A percentile compares a stretch with the other conserved stretches of the same genome.
phyloP scores from a whole-genome alignment of 2,113 vertebrate genomes.

The Oenanthe melanoleuca region DNA sequence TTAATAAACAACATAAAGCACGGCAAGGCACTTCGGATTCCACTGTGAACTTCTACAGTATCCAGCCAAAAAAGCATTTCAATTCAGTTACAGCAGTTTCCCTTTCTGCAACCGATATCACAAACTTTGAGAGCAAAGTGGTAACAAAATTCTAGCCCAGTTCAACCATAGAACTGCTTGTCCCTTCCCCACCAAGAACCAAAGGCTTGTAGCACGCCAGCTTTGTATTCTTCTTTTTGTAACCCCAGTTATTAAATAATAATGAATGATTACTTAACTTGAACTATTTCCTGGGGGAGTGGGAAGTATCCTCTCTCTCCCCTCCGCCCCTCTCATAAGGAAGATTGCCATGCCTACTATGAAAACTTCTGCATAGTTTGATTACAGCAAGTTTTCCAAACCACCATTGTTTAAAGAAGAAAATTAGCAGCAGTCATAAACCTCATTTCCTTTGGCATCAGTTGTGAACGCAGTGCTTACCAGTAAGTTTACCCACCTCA shows the following conservation, averaged over 20 bases:
- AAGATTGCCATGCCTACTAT: background rate
- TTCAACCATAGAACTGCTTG: background rate
- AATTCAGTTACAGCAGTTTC: background rate
- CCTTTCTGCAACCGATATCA: background rate
- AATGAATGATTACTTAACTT: background rate
- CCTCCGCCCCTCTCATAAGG: background rate
- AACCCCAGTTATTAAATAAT: background rate
- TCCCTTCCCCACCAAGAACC: background rate
- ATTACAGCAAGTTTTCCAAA: slow-evolving; percentile 11
- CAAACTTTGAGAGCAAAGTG: background rate
- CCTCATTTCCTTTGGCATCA: slow-evolving; percentile 1
- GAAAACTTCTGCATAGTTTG: background rate
- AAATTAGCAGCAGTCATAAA: background rate
- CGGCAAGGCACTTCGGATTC: background rate
- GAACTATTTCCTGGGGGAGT: background rate
- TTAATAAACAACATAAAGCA: background rate
- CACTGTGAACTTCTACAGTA: background rate
- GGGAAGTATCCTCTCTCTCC: background rate
- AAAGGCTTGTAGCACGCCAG: background rate
- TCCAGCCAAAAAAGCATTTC: background rate
- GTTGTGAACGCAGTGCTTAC: background rate
- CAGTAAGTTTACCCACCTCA: background rate
- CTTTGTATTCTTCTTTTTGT: background rate
- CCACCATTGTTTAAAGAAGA: slow-evolving; percentile 2
- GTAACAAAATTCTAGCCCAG: background rate